A percentile compares a stretch with the other conserved stretches of the same genome.
Conservation (phyloP, 2,888 invertebrate species). For the Megamerina dolium region DNA sequence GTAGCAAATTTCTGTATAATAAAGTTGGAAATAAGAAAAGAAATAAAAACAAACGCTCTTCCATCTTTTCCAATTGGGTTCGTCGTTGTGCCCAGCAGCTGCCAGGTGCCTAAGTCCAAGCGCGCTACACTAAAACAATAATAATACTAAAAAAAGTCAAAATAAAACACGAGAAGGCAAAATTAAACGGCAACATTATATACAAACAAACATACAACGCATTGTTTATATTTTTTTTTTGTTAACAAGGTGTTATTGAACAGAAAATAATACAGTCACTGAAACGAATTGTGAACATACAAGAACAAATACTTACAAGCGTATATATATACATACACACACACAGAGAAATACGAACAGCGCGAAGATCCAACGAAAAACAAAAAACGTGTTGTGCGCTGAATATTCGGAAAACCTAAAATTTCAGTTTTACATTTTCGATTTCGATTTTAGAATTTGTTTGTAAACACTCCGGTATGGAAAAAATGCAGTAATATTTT, state of each 20-base stretch:
- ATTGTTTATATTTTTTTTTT: conserved; percentile 1
- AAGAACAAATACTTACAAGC: conserved; percentile 1
- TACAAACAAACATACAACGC: no score
- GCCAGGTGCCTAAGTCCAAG: not conserved
- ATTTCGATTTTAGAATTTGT: conserved; percentile 13
- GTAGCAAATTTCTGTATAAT: conserved; percentile 8
- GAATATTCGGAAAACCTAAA: conserved; percentile 26
- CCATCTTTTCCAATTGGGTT: conserved; percentile 1
- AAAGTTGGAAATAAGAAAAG: conserved; percentile 25
- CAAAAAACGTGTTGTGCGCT: conserved; percentile 39
- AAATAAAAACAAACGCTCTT: conserved; percentile 35
- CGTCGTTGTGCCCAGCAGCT: conserved; percentile 6
- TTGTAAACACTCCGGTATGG: conserved; percentile 13
- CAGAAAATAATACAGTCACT: not conserved
- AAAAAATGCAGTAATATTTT: conserved; percentile 9
- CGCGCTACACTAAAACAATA: no score
- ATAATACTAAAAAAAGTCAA: no score
- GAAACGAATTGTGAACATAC: not conserved
- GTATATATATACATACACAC: not conserved
- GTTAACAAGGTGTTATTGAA: not conserved
- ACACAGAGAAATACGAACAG: not conserved
- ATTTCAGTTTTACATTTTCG: conserved; percentile 6
- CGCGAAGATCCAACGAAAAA: conserved; percentile 4
- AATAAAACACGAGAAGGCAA: no score
- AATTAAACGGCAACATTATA: no score